phyloP scores from a whole-genome alignment of 2,113 vertebrate species.

The Cynoglossus semilaevis region DNA sequence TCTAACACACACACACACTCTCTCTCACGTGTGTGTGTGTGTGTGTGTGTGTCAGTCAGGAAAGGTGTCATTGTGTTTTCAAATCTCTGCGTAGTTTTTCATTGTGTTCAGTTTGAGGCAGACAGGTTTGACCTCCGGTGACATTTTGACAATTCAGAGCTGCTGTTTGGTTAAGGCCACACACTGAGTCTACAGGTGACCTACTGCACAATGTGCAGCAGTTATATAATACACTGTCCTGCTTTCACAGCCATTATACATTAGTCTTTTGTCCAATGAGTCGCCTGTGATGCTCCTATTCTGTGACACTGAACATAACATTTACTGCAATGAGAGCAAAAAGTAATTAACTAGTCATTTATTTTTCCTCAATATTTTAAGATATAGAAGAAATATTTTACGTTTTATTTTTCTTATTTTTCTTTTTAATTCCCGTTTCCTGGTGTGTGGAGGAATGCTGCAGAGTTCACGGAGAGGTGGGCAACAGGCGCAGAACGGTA shows the following conservation, averaged over 20 bases:
- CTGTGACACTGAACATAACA: no score
- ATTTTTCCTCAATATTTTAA: no score
- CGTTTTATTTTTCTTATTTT: no score
- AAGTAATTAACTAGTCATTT: no score
- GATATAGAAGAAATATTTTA: no score
- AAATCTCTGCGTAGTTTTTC: conserved; percentile 32
- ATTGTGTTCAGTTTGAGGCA: conserved; percentile 52
- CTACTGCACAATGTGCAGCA: not conserved
- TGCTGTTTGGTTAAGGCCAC: conserved; percentile 31
- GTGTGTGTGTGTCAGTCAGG: not conserved
- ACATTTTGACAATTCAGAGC: conserved; percentile 23
- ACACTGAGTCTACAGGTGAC: conserved; percentile 5
- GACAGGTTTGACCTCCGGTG: conserved; percentile 1
- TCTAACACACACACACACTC: conserved; percentile 6
- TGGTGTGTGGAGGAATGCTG: conserved; percentile 51
- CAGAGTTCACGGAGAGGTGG: conserved; percentile 41
- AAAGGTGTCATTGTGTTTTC: conserved; percentile 47
- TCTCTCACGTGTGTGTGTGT: conserved; percentile 1
- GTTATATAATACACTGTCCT: conserved; percentile 35
- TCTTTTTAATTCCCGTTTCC: no score
- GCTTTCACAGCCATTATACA: not conserved
- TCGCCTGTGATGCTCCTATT: no score
- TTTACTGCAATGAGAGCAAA: no score
- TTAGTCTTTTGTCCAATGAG: not conserved
- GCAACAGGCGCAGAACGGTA: conserved; percentile 24